Conservation (phyloP, 1,140 invertebrate species). For the Scaptodrosophila lebanonensis region DNA sequence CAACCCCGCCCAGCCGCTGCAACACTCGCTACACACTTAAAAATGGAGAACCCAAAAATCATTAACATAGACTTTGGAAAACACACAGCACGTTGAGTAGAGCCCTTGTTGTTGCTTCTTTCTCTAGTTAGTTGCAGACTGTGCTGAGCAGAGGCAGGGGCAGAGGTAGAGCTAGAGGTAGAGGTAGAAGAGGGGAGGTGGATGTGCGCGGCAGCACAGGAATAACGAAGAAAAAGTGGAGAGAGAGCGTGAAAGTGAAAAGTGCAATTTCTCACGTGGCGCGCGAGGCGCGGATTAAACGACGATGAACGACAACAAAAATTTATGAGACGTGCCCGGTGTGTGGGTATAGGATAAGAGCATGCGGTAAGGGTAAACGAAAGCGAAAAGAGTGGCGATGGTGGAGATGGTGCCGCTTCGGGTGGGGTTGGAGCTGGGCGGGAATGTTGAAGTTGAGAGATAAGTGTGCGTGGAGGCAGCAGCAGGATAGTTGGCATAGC, state of each 20-base stretch:
- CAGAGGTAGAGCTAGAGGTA: background rate
- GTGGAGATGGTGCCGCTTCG: background rate
- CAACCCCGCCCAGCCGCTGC: too few relatives aligned
- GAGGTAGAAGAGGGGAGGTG: background rate
- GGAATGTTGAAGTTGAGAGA: conserved; percentile 5
- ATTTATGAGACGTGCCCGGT: conserved; percentile 64
- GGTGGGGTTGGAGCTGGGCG: background rate
- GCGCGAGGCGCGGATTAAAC: conserved; percentile 54
- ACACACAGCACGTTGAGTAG: too few relatives aligned
- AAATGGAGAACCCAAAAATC: too few relatives aligned
- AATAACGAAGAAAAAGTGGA: too few relatives aligned
- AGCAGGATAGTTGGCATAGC: too few relatives aligned
- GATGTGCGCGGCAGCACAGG: background rate
- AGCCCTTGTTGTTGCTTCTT: too few relatives aligned
- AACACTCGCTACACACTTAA: too few relatives aligned
- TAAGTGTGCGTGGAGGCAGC: conserved; percentile 5
- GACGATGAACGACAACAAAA: conserved; percentile 54
- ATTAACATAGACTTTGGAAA: too few relatives aligned
- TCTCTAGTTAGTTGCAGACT: too few relatives aligned
- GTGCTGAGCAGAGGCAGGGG: background rate
- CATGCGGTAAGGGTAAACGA: background rate
- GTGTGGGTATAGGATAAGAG: conserved; percentile 1
- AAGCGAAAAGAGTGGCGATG: conserved; percentile 5
- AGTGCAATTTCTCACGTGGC: conserved; percentile 67
- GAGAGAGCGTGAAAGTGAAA: conserved; percentile 30